These are phyloP conservation scores for Idaea aversata DNA, from an alignment of 2,888 invertebrate species.

Conservation along the genomic window DNA sequence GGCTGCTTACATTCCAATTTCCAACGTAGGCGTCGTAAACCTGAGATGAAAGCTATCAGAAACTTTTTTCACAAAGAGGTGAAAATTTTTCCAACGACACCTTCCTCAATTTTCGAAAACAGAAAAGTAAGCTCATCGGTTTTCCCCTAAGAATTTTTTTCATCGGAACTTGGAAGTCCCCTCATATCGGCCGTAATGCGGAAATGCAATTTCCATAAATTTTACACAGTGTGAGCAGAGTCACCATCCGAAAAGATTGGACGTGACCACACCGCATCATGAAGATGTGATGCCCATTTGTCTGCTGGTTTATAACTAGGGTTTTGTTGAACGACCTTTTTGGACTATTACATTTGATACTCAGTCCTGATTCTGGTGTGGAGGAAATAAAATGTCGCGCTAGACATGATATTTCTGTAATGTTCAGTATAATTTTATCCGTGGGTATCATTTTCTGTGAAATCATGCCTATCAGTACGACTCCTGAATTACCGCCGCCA, in stretches of 20 bases:
- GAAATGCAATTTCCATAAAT: conserved; percentile 80
- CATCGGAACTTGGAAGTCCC: conserved; percentile 42
- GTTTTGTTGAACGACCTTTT: conserved; percentile 21
- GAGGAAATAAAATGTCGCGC: conserved; percentile 26
- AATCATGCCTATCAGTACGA: not conserved
- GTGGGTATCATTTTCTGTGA: too few species aligned
- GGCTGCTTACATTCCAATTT: not conserved
- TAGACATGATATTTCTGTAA: not conserved
- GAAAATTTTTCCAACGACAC: conserved; percentile 5
- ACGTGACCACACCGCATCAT: conserved; percentile 59
- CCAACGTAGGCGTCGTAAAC: not conserved
- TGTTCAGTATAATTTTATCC: too few species aligned
- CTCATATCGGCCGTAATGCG: conserved; percentile 66
- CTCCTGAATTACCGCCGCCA: not conserved
- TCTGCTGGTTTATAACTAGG: conserved; percentile 40
- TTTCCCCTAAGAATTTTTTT: conserved; percentile 38
- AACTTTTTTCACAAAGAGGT: not conserved
- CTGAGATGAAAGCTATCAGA: not conserved
- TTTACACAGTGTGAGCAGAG: conserved; percentile 74
- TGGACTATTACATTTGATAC: not conserved
- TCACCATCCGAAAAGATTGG: conserved; percentile 72
- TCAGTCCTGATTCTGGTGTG: not conserved
- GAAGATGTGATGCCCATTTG: conserved; percentile 31
- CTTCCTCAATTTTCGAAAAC: conserved; percentile 2
- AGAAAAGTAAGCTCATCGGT: conserved; percentile 21